Base-by-base conservation (phyloP, 2,113 vertebrate species). In the Brachyhypopomus occidentalis region DNA sequence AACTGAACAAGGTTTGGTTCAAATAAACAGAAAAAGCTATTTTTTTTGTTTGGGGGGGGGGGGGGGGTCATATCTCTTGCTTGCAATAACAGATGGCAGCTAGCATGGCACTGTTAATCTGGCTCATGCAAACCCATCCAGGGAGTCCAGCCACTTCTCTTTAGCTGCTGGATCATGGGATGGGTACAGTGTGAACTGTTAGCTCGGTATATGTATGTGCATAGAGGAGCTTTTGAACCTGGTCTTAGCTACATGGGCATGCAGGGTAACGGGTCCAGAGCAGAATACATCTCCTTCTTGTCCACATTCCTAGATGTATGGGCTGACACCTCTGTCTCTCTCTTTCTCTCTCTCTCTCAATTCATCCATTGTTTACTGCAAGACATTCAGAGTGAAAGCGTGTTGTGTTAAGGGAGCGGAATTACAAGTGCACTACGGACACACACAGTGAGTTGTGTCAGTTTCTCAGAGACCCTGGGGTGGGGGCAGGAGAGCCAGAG, bases 121-220 rank as follows among this genome's bases (percentile, higher is more conserved):
- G 19, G 64, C 17, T 67, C 30, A 67, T 67, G 30, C 0, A 4
- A 20, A 34, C 34, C 64, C 27, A 14, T 34, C 63, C 63, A 34
- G 23, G 5, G 27, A 19, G 30, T 64, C 62, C 62, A 7, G 7
- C 27, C 64, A 9, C 30, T 67, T 36, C 30, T 7, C 64, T 67
- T 67, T 67, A 67, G 27, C 8, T 36, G 64, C 64, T 67, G 64
- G 64, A 34, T 67, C 64, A 67, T n/a, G n/a, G 64, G 63, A 66
- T n/a, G 64, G 34, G 27, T 38, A 8, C 63, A 7, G 30, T 34
- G 19, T 67, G 64, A 38, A 14, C 64, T 2, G 64, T 4, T 36
- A 19, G 34, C 30, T 19, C 2, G 41, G 41, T 1, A 8, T 41
- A 41, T 41, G 5, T 41, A 41, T 8, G 5, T 41, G 9, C 5